Conservation (phyloP, 2,888 invertebrate species). For the Scotopteryx bipunctaria region DNA sequence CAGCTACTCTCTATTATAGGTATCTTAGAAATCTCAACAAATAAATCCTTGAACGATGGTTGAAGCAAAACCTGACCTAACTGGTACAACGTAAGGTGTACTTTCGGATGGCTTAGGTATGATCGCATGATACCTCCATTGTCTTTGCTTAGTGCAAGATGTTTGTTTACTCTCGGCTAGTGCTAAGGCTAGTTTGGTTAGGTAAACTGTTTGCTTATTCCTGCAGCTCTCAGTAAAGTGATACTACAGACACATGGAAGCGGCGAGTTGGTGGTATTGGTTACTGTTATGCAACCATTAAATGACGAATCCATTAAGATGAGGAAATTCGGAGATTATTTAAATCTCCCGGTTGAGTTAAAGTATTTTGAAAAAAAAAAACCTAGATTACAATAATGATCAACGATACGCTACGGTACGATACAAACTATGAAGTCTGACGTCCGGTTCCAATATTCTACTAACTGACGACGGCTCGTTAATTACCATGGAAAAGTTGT, state of each 20-base stretch:
- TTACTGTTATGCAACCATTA: background rate
- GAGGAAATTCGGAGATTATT: no score
- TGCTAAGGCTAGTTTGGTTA: conserved; percentile 28
- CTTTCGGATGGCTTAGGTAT: background rate
- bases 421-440: no score
- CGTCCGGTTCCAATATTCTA: no score
- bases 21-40: background rate
- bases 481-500: no score
- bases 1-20: no score
- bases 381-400: no score
- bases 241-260: conserved; percentile 5
- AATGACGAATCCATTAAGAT: no score
- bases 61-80: background rate
- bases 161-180: conserved; percentile 22
- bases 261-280: conserved; percentile 1
- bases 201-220: conserved; percentile 23
- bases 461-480: no score
- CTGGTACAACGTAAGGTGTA: background rate
- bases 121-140: background rate
- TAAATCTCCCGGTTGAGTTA: no score
- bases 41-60: background rate
- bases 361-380: no score
- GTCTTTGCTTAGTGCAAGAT: conserved; percentile 21
- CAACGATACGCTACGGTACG: no score
- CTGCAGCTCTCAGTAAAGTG: conserved; percentile 10